phyloP scores from a whole-genome alignment of 2,888 invertebrate species.

The Loripinus fragilis region DNA sequence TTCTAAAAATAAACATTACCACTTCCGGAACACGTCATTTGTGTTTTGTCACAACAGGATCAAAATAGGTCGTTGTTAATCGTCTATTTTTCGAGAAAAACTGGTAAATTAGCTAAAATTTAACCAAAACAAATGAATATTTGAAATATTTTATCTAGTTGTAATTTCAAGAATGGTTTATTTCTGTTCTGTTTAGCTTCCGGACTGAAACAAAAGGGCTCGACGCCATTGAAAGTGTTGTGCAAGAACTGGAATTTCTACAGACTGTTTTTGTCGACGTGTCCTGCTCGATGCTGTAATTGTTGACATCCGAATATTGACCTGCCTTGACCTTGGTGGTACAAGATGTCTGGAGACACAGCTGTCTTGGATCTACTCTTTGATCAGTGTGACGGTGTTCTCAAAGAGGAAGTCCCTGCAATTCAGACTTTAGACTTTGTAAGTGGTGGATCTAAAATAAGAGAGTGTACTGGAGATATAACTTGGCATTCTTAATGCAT shows the following conservation, averaged over 20 bases:
- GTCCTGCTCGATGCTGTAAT: slow-evolving; percentile 42
- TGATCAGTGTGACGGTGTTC: slow-evolving; percentile 73
- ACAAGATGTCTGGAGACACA: slow-evolving; percentile 48
- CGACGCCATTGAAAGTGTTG: not conserved
- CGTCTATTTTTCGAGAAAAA: not conserved
- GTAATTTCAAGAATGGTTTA: no score
- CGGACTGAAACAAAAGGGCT: no score
- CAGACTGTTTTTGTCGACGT: slow-evolving; percentile 55
- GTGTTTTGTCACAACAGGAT: slow-evolving; percentile 32
- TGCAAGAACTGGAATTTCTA: not conserved
- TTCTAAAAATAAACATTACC: slow-evolving; percentile 46
- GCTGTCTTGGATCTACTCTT: slow-evolving; percentile 78
- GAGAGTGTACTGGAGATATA: no score
- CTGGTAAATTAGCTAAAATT: no score
- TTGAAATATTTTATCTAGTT: no score
- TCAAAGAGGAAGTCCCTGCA: slow-evolving; percentile 66
- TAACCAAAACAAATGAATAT: no score
- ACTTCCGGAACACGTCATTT: slow-evolving; percentile 65
- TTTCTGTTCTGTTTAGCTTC: no score
- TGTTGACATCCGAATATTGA: slow-evolving; percentile 16
- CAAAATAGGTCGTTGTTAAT: not conserved
- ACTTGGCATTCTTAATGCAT: no score
- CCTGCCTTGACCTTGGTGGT: slow-evolving; percentile 26
- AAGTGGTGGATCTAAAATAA: no score
- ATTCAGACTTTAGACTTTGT: slow-evolving; percentile 67